These are phyloP conservation scores for Pavo muticus DNA, from an alignment of 2,113 vertebrate genomes.

Conservation along the genomic window DNA sequence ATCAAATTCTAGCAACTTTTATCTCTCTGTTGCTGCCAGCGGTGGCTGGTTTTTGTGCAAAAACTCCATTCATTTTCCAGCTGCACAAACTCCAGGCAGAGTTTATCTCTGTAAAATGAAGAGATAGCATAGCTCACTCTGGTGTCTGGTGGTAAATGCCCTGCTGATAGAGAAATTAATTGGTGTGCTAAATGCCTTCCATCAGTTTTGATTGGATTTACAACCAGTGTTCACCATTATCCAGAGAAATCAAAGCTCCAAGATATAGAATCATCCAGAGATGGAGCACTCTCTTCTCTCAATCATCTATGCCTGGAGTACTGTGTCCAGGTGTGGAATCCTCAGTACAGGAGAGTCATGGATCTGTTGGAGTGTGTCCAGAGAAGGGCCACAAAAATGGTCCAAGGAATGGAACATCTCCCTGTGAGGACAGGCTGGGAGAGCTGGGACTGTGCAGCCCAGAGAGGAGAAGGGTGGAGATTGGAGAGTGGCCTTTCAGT, in stretches of 20 bases:
- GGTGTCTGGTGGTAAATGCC: background rate
- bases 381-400: background rate
- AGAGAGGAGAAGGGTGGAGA: background rate
- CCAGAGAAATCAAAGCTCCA: background rate
- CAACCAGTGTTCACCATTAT: background rate
- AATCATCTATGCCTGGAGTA: background rate
- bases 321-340: background rate
- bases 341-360: background rate
- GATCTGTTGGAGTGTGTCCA: background rate
- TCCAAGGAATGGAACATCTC: background rate
- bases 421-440: background rate
- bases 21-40: slow-evolving; percentile 41
- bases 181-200: background rate
- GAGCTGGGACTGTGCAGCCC: background rate
- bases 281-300: background rate
- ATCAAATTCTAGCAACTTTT: slow-evolving; percentile 63
- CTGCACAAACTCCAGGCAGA: slow-evolving; percentile 48
- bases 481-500: background rate
- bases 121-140: background rate
- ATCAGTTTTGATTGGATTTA: background rate
- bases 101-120: slow-evolving; percentile 43
- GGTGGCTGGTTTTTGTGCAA: slow-evolving; percentile 21
- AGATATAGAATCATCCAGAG: background rate
- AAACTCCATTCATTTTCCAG: slow-evolving; percentile 23
- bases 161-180: background rate